phyloP scores from a whole-genome alignment of 92 coral and sea anemone species.

The Virgularia gustaviana region DNA sequence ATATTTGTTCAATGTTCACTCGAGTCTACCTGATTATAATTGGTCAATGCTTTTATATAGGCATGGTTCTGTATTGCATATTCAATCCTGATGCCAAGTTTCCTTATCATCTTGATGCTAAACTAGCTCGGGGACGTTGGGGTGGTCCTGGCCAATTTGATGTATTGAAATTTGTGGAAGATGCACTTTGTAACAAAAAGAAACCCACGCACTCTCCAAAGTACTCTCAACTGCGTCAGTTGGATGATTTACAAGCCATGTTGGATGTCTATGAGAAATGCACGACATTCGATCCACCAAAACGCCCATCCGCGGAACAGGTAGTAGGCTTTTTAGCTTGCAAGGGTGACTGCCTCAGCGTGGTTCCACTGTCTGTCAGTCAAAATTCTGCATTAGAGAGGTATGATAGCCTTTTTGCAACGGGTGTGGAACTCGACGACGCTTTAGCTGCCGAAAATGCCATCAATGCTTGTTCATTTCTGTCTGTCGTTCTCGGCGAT shows the following conservation, averaged over 20 bases:
- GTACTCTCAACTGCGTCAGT: neutral
- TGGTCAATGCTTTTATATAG: no score
- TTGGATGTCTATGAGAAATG: neutral
- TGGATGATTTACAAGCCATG: neutral
- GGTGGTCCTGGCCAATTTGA: neutral
- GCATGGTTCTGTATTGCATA: constrained; percentile 7
- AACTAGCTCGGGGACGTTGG: neutral
- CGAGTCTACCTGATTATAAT: no score
- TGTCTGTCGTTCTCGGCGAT: neutral
- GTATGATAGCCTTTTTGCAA: neutral
- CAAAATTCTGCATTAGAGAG: neutral
- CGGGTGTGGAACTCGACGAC: neutral
- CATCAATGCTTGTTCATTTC: neutral
- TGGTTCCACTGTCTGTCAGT: neutral
- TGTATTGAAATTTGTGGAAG: neutral
- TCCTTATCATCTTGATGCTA: neutral
- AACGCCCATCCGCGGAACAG: neutral
- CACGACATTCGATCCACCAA: neutral
- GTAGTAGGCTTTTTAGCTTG: neutral
- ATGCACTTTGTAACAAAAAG: neutral
- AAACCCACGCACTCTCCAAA: neutral
- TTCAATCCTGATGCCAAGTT: neutral
- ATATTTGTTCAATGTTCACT: no score
- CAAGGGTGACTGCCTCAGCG: no score
- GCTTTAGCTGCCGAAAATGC: neutral